Conservation (phyloP, 2,113 vertebrate genomes). For the Erinaceus europaeus region DNA sequence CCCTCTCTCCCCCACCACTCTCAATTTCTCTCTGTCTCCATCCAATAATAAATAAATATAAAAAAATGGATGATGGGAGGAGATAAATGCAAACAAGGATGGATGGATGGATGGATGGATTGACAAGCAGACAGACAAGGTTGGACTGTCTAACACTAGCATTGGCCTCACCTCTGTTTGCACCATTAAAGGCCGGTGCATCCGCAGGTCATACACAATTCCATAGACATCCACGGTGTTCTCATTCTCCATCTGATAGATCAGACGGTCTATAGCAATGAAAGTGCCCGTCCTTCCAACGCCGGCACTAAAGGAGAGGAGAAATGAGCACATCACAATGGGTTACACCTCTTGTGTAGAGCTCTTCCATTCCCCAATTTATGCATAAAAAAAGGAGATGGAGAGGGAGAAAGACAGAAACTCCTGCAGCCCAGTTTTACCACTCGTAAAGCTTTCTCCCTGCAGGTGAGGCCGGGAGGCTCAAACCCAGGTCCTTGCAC, state of each 20-base stretch:
- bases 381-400: too few species aligned
- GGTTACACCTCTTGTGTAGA: rapidly evolving
- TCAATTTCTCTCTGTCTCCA: too few species aligned
- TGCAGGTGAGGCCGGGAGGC: too few species aligned
- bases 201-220: slow-evolving; percentile 90
- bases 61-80: background rate
- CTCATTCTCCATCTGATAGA: slow-evolving; percentile 95
- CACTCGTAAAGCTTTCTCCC: too few species aligned
- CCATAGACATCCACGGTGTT: slow-evolving; percentile 90
- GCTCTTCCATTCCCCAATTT: background rate
- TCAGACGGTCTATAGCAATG: slow-evolving; percentile 92
- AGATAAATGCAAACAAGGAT: background rate
- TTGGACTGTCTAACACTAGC: rapidly evolving
- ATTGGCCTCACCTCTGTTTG: slow-evolving; percentile 92
- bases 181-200: slow-evolving; percentile 96
- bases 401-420: too few species aligned
- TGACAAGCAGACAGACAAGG: background rate
- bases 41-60: too few species aligned
- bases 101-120: background rate
- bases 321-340: rapidly evolving
- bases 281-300: slow-evolving; percentile 97
- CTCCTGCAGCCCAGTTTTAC: too few species aligned
- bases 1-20: too few species aligned
- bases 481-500: too few species aligned
- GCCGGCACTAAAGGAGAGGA: slow-evolving; percentile 86